Evolutionary conservation across 37 sponge, comb jelly and placozoan genomes (phyloP).

Genomic region (Spongia lamella): DNA sequence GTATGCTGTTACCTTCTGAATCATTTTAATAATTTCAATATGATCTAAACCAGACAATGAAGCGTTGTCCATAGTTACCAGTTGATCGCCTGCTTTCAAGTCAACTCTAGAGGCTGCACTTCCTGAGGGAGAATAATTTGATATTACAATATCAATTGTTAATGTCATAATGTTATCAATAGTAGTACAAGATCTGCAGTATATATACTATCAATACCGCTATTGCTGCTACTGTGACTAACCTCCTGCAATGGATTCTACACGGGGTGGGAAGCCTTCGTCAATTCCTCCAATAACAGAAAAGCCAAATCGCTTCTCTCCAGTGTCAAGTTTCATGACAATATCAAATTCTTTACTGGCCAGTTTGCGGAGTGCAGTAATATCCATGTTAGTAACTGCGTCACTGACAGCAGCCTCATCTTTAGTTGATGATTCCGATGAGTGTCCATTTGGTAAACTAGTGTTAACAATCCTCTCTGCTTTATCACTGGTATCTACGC

Average conservation of each 20-base stretch:
- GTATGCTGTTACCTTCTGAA: slow-evolving; percentile 8
- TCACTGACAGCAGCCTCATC: not conserved
- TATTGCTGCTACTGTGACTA: not conserved
- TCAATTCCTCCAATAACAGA: not conserved
- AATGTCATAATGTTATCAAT: too few relatives aligned
- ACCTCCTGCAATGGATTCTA: slow-evolving; percentile 25
- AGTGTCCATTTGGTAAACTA: not conserved
- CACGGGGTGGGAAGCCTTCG: not conserved
- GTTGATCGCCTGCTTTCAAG: slow-evolving; percentile 6
- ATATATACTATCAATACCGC: too few relatives aligned
- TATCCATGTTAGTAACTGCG: too few relatives aligned
- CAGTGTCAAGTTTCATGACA: not conserved
- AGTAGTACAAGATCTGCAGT: too few relatives aligned
- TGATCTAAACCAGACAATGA: not conserved
- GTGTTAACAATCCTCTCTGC: not conserved
- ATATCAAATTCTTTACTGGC: not conserved
- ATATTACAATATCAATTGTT: too few relatives aligned
- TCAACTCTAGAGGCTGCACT: slow-evolving; percentile 16
- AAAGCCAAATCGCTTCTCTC: slow-evolving; percentile 32
- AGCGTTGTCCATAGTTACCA: slow-evolving; percentile 1
- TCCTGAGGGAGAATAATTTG: not conserved
- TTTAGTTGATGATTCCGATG: not conserved
- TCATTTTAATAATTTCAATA: not conserved
- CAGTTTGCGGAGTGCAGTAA: too few relatives aligned
- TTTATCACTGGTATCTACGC: not conserved